Percentiles rank a stretch among this genome's conserved stretches.
phyloP scores from a whole-genome alignment of 2,113 vertebrate species.

The Uropsilus gracilis region DNA sequence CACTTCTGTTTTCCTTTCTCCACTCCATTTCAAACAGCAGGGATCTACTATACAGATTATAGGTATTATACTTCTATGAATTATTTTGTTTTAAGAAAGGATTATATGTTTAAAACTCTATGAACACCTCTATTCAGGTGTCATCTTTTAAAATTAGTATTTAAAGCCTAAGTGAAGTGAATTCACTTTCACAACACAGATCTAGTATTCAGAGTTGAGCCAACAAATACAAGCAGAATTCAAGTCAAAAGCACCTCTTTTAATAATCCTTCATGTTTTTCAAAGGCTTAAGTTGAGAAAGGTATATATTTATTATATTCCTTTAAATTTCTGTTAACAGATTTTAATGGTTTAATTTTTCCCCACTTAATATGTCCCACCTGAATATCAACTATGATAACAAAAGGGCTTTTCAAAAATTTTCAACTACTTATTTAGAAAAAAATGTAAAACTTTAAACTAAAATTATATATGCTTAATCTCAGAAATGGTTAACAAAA shows the following conservation, averaged over 20 bases:
- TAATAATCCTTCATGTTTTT: not conserved
- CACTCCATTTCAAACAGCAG: not conserved
- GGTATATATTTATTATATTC: not conserved
- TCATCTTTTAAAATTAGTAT: constrained; percentile 4
- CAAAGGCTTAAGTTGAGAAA: not conserved
- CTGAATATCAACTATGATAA: constrained; percentile 17
- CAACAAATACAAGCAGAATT: not conserved
- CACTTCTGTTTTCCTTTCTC: constrained; percentile 1
- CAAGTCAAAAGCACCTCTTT: not conserved
- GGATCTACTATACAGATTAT: not conserved
- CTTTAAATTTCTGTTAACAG: not conserved
- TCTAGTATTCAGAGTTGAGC: constrained; percentile 30
- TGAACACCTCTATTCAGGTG: not conserved
- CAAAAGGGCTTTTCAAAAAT: not conserved
- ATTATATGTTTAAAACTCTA: not conserved
- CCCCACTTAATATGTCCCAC: not conserved
- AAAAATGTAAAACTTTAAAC: constrained; percentile 37
- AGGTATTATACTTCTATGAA: not conserved
- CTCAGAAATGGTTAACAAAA: not conserved
- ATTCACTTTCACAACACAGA: not conserved
- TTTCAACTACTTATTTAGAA: constrained; percentile 21
- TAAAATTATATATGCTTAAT: not conserved
- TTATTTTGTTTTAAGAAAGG: not conserved
- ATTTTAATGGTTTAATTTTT: not conserved
- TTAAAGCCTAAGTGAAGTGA: constrained; percentile 22